Percentiles rank a stretch among this genome's conserved stretches.
These are phyloP conservation scores for Macrostomum lignano DNA, from an alignment of 1,140 invertebrate species.

Conservation along the genomic window DNA sequence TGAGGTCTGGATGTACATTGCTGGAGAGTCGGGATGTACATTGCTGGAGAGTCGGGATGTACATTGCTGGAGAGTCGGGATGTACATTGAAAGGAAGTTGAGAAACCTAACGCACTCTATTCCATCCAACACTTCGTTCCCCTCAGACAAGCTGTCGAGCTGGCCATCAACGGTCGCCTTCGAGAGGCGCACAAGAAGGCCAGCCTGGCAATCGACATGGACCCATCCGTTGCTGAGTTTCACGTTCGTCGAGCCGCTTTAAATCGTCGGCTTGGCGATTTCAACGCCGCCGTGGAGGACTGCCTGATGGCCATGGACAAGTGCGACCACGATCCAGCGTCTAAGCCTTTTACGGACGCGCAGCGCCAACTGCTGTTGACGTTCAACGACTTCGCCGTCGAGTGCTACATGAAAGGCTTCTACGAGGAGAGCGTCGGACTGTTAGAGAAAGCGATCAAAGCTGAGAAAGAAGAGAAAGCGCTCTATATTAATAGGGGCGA, in stretches of 20 bases:
- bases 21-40: no score
- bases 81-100: no score
- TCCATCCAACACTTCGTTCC: no score
- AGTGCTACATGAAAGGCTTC: constrained; percentile 21
- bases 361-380: constrained; percentile 24
- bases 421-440: constrained; percentile 23
- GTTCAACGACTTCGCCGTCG: constrained; percentile 27
- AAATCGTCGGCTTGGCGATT: constrained; percentile 17
- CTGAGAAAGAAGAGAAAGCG: constrained; percentile 23
- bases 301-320: constrained; percentile 23
- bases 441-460: constrained; percentile 24
- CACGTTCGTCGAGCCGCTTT: constrained; percentile 22
- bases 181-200: constrained; percentile 24
- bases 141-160: constrained; percentile 15
- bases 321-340: constrained; percentile 17
- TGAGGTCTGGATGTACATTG: no score
- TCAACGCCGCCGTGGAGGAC: constrained; percentile 25
- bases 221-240: constrained; percentile 19
- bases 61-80: no score
- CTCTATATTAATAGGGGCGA: constrained; percentile 27
- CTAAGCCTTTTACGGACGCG: constrained; percentile 13
- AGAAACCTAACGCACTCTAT: no score
- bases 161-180: constrained; percentile 16
- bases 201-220: constrained; percentile 19
- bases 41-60: no score